Evolutionary conservation across 1,140 invertebrate genomes (phyloP), one percentile per base, ranked within the genome.

Genomic region (Bombus waltoni): DNA sequence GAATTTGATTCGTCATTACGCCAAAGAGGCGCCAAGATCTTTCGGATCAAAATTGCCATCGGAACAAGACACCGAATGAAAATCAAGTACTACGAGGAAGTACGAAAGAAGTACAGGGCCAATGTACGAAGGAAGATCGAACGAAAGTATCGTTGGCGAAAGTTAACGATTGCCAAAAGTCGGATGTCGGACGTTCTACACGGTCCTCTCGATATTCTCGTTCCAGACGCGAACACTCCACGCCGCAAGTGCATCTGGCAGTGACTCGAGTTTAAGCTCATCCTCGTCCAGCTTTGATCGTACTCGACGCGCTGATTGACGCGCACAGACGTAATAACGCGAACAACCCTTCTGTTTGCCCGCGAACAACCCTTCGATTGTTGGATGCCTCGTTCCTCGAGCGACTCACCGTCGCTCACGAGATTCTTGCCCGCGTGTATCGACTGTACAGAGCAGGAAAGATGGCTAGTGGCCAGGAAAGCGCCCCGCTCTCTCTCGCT

Each of bases 231-330:
- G 71, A 84, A 40, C 83, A 86, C 87, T 88, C 44, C 28, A 85
- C 18, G 25, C 70, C 1, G 35, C 87, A 62, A 86, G 79, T 88
- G 84, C 87, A 82, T 79, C 84, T 86, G 77, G 87, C 53, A 44
- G 44, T 82, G 84, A 79, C 82, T 87, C 82, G 86, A 72, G 53
- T 80, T 87, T 80, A 79, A 71, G 70, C 86, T 81, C 38, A 81
- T 80, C 86, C 72, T 9, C 71, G 83, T 62, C 83, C 71, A 42
- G 77, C 72, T 81, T 68, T 73, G 65, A 88, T 86, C 83, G 65
- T 81, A 74, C 87, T 88, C 87, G 78, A 81, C 72, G n/a, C 35
- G 13, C 72, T 88, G 87, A 88, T 86, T 88, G 87, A 88, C 87
- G 87, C 83, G 68, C 73, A 78, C 72, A 75, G 73, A 82, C 83